Base-by-base conservation (phyloP, 2,888 invertebrate genomes). In the Gandaritis pyraliata region DNA sequence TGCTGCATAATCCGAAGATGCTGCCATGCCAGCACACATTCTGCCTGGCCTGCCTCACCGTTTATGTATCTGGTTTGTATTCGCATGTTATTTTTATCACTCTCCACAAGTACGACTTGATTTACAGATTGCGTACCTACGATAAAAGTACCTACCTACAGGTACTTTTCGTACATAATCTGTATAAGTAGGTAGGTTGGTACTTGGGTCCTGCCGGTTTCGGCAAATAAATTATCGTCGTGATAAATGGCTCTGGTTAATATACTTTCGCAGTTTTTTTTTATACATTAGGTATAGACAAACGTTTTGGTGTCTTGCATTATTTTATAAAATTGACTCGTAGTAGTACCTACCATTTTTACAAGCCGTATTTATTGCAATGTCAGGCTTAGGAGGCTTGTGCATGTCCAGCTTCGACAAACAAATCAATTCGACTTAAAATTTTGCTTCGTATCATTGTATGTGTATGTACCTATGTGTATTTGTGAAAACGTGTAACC, bases 11-110 rank as follows among this genome's bases (percentile, higher is more conserved):
- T 46, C 94, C 94, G 0, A 93, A 93, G 78, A 95, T 94, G 94
- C 80, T 95, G 70, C 93, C 94, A 0, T 95, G 95, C 72, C 95
- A 95, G 71, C 95, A 95, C 74, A 95, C 94, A 0, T 95, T 95
- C 78, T 95, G 95, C 65, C 80, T 92, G 59, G 82, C 88, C 1
- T 95, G 95, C 70, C 82, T 95, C 30, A 88, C 92, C 64, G 89
- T 88, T 48, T 92, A 93, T 70, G 81, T 88, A 43, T 82, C 81
- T 61, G 88, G 93, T 75, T 68, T 39, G 70, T 74, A 65, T 56
- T n/a, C 38, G 12, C 8, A 39, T 6, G 5, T 39, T 0, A 39
- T 1, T 43, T 16, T 8, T 33, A 33, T 33, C 23, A 23, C 23
- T 23, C 23, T 23, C 5, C 23, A 3, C 23, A 23, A 23, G 23